phyloP scores from a whole-genome alignment of 2,888 invertebrate species.

The Drosophila subsilvestris region DNA sequence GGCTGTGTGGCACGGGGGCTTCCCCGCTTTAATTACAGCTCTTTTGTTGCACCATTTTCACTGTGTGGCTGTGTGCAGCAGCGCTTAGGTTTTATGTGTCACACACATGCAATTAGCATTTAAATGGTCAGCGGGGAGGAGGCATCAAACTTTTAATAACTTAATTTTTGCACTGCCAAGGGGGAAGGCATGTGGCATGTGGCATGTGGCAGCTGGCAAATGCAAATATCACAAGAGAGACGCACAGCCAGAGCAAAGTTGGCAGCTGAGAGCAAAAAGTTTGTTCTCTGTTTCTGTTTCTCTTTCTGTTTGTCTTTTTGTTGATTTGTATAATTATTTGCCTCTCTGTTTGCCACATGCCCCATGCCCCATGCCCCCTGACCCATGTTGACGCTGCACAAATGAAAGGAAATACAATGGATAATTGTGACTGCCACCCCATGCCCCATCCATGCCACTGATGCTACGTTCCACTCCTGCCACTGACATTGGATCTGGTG shows the following conservation, averaged over 20 bases:
- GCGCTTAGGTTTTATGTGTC: background rate
- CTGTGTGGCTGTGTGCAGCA: slow-evolving; percentile 7
- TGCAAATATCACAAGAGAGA: slow-evolving; percentile 20
- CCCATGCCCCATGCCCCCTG: background rate
- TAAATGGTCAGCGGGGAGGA: slow-evolving; percentile 43
- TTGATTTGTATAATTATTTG: slow-evolving; percentile 48
- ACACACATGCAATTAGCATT: slow-evolving; percentile 60
- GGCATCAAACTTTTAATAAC: slow-evolving; percentile 64
- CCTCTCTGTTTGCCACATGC: slow-evolving; percentile 37
- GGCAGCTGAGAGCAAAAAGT: slow-evolving; percentile 15
- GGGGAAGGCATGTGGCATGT: background rate
- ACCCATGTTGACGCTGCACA: slow-evolving; percentile 49
- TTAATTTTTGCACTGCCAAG: slow-evolving; percentile 43
- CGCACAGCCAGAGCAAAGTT: background rate
- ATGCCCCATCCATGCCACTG: slow-evolving; percentile 24
- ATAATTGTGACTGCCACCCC: slow-evolving; percentile 8
- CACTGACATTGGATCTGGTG: slow-evolving; percentile 41
- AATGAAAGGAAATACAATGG: slow-evolving; percentile 57
- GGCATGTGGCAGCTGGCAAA: slow-evolving; percentile 1
- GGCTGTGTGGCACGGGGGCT: background rate
- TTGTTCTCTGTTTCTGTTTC: slow-evolving; percentile 20
- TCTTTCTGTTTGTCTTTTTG: slow-evolving; percentile 21
- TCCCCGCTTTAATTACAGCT: slow-evolving; percentile 43
- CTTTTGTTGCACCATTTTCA: slow-evolving; percentile 40
- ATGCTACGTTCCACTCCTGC: slow-evolving; percentile 5